Base-by-base conservation (phyloP, 2,113 vertebrate species). In the Phylloscopus trochilus region DNA sequence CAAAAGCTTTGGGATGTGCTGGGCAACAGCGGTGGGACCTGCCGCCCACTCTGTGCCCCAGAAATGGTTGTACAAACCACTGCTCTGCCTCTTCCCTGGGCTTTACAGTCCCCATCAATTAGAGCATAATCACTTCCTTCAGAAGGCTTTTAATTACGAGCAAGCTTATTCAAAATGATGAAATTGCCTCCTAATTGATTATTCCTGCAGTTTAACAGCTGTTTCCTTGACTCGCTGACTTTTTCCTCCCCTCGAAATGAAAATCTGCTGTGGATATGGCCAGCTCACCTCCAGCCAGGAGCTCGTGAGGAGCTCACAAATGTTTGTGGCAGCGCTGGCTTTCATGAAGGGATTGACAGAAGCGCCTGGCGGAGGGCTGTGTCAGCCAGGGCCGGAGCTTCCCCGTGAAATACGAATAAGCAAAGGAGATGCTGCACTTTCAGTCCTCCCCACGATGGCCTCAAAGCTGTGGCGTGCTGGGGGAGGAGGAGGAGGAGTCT, bases 101-200 rank as follows among this genome's bases (percentile, higher is more conserved):
- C 52, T 89, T 73, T 55, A 15, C 31, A 58, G 37, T 33, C 79
- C 35, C 76, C 84, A 94, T 95, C 84, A 92, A 95, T 96, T 87
- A 96, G 21, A 92, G 56, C 59, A 23, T 91, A 94, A 96, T 93
- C 58, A n/a, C 89, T 82, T 96, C 55, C 74, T 92, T 91, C 89
- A 84, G 72, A 91, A 96, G 89, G 87, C 89, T 93, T 95, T 93
- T 92, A 95, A 96, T 79, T 91, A 83, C 55, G 59, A 96, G 75
- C 58, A 82, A 81, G 81, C 66, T 87, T 89, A 90, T 79, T 93
- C 68, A 84, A 74, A 86, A 93, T 92, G 69, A 95, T 95, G 92
- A 95, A 95, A 94, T 86, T 89, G 52, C 90, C 85, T 92, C 70
- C 79, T 96, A 94, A 94, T 96, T 96, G 89, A 96, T 96, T 96